Conservation (phyloP, 2,113 vertebrate species). For the Illadopsis cleaveri region DNA sequence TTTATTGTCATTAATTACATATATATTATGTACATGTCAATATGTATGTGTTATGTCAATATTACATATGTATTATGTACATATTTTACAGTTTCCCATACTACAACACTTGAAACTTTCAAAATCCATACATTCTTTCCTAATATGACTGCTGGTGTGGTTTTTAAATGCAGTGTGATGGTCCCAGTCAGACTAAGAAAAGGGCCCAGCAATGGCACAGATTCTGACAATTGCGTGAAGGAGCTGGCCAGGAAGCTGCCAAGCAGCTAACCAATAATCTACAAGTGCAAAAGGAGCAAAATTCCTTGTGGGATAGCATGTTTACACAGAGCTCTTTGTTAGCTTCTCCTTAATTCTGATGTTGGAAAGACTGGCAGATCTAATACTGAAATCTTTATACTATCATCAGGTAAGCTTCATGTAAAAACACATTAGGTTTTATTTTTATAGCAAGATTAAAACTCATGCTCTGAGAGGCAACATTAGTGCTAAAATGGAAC, state of each 20-base stretch:
- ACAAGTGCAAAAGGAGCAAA: neutral
- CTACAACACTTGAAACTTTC: neutral
- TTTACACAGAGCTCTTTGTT: neutral
- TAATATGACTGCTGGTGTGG: neutral
- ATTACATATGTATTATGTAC: neutral
- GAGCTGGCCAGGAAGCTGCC: neutral
- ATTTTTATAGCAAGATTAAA: neutral
- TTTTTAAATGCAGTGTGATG: neutral
- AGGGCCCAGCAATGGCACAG: fast-evolving
- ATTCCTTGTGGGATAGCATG: neutral
- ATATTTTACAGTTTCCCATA: neutral
- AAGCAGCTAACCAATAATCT: neutral
- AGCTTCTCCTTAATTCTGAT: neutral
- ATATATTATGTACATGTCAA: neutral
- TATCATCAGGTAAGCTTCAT: neutral
- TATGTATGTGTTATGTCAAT: neutral
- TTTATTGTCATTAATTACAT: neutral
- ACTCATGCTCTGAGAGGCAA: neutral
- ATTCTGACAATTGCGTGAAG: neutral
- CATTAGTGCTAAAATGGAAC: neutral
- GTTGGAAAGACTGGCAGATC: neutral
- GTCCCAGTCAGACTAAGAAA: neutral
- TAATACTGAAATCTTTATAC: neutral
- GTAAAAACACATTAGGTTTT: neutral
- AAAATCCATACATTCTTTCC: neutral